Conservation (phyloP, 2,888 invertebrate species). For the Plebejus anna region DNA sequence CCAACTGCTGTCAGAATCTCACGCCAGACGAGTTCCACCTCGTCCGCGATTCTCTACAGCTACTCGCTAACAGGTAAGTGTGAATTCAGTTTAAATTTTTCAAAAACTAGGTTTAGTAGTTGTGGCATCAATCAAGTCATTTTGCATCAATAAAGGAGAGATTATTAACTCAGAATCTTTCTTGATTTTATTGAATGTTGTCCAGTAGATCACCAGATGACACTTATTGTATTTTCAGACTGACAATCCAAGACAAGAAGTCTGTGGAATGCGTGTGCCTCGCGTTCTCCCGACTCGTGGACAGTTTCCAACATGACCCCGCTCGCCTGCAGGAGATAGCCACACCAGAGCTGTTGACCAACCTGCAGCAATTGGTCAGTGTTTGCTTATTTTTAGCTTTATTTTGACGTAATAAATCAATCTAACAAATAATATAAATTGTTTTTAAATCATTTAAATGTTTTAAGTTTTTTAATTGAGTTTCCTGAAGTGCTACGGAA, state of each 20-base stretch:
- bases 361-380: constrained; percentile 93
- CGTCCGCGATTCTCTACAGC: constrained; percentile 91
- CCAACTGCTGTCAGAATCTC: constrained; percentile 98
- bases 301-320: constrained; percentile 96
- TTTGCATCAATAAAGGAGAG: too few relatives aligned
- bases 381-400: background rate
- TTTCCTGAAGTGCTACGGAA: too few relatives aligned
- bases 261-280: constrained; percentile 98
- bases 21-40: constrained; percentile 96
- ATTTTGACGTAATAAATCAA: background rate
- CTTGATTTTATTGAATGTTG: too few relatives aligned
- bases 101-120: too few relatives aligned
- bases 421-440: background rate
- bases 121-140: too few relatives aligned
- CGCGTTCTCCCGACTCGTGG: constrained; percentile 97
- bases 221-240: constrained; percentile 55
- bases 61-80: constrained; percentile 84
- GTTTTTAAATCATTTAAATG: too few relatives aligned
- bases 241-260: constrained; percentile 96
- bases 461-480: too few relatives aligned
- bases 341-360: constrained; percentile 92
- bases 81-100: background rate
- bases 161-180: too few relatives aligned
- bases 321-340: constrained; percentile 95
- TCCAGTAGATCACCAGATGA: background rate